These are phyloP conservation scores for Squalus acanthias DNA, from an alignment of 2,797 vertebrate species.

Conservation along the genomic window DNA sequence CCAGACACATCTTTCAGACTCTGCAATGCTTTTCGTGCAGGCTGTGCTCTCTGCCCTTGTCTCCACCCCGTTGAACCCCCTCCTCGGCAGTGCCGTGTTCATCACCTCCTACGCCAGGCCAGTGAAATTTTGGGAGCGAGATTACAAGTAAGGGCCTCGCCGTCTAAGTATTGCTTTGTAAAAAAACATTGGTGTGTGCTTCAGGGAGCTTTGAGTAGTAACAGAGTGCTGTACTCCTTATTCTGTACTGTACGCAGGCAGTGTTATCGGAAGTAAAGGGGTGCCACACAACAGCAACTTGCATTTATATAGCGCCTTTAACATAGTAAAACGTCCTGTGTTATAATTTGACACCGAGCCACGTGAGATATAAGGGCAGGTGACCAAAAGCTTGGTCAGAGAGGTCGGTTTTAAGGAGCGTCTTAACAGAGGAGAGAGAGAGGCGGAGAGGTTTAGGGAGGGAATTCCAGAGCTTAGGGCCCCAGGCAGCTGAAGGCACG, in stretches of 20 bases:
- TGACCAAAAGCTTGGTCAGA: no score
- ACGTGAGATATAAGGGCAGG: no score
- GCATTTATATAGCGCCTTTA: no score
- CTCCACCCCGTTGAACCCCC: constrained; percentile 55
- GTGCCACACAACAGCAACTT: no score
- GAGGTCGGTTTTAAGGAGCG: no score
- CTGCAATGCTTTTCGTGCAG: constrained; percentile 57
- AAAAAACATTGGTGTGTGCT: not conserved
- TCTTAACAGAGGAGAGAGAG: no score
- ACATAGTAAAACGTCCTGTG: no score
- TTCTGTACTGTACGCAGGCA: not conserved
- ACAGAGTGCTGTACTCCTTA: not conserved
- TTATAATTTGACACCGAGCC: no score
- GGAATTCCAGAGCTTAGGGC: no score
- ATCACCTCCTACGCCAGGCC: constrained; percentile 57
- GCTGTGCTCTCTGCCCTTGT: constrained; percentile 54
- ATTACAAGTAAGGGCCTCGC: constrained; percentile 54
- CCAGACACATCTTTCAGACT: constrained; percentile 46
- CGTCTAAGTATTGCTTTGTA: not conserved
- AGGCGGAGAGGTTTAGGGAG: no score
- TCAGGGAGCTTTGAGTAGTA: not conserved
- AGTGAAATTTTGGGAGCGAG: constrained; percentile 58
- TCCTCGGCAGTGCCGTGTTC: constrained; percentile 56
- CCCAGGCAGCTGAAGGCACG: no score
- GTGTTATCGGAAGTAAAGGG: not conserved